These are phyloP conservation scores for Callopanchax toddi DNA, from an alignment of 2,113 vertebrate genomes.

Conservation along the genomic window DNA sequence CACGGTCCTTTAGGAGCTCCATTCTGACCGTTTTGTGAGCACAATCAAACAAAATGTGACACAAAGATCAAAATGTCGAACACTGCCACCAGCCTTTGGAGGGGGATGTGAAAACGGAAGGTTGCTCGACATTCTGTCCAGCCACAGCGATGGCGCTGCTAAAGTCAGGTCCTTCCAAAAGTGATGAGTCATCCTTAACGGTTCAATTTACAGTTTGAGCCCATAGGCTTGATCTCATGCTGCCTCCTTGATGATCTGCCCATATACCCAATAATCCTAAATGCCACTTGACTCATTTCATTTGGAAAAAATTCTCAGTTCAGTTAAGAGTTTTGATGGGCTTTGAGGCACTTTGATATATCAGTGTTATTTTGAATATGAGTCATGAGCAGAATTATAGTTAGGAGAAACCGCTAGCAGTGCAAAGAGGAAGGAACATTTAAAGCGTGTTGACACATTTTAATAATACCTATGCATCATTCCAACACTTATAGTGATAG, in stretches of 20 bases:
- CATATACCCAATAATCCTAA: conserved; percentile 73
- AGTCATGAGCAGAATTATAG: conserved; percentile 31
- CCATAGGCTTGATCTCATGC: conserved; percentile 67
- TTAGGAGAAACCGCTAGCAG: conserved; percentile 20
- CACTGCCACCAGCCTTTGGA: conserved; percentile 49
- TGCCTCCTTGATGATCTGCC: conserved; percentile 57
- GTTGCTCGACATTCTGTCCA: conserved; percentile 45
- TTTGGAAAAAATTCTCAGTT: conserved; percentile 53
- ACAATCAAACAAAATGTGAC: conserved; percentile 33
- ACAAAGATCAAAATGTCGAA: conserved; percentile 57
- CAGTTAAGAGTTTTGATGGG: conserved; percentile 40
- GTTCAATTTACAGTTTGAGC: conserved; percentile 76
- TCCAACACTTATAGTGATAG: no score
- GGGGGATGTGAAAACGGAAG: conserved; percentile 37
- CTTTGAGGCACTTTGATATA: conserved; percentile 43
- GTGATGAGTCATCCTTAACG: conserved; percentile 58
- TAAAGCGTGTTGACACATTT: no score
- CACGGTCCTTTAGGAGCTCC: neutral
- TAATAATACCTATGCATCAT: no score
- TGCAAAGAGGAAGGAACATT: no score
- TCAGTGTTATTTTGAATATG: conserved; percentile 52
- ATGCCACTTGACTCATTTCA: conserved; percentile 69
- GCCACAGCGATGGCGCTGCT: conserved; percentile 19
- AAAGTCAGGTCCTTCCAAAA: conserved; percentile 31
- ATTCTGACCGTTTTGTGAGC: conserved; percentile 9